Evolutionary conservation across 1,140 invertebrate species (phyloP).

Genomic region (Heterodera schachtii): DNA sequence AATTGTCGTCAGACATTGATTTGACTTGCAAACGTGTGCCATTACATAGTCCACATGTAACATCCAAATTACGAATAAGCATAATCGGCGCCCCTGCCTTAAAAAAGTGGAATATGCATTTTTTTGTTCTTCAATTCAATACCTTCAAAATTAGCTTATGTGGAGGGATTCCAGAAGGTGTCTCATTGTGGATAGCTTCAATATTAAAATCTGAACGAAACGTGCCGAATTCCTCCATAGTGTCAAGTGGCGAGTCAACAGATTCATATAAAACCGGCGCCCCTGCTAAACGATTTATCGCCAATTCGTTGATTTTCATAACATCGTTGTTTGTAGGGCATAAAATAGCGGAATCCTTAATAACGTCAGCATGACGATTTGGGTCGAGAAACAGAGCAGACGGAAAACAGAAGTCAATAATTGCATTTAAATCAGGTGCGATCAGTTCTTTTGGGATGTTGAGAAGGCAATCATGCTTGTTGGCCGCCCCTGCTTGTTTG

Average conservation of each 20-base stretch:
- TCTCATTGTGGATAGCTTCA: conserved; percentile 47
- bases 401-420: conserved; percentile 13
- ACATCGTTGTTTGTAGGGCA: neutral
- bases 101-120: neutral
- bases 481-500: neutral
- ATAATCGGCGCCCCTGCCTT: neutral
- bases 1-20: neutral
- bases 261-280: neutral
- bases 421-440: neutral
- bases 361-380: neutral
- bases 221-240: neutral
- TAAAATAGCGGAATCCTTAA: conserved; percentile 10
- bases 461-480: neutral
- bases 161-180: conserved; percentile 64
- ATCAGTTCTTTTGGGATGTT: neutral
- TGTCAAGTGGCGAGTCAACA: conserved; percentile 4
- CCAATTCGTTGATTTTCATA: neutral
- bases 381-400: neutral
- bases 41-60: conserved; percentile 3
- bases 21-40: conserved; percentile 6
- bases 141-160: conserved; percentile 66
- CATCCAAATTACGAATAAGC: neutral
- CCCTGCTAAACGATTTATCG: neutral
- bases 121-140: no score
- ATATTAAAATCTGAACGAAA: conserved; percentile 7